These are phyloP conservation scores for Sericinus montela DNA, from an alignment of 2,888 invertebrate species.

Conservation along the genomic window DNA sequence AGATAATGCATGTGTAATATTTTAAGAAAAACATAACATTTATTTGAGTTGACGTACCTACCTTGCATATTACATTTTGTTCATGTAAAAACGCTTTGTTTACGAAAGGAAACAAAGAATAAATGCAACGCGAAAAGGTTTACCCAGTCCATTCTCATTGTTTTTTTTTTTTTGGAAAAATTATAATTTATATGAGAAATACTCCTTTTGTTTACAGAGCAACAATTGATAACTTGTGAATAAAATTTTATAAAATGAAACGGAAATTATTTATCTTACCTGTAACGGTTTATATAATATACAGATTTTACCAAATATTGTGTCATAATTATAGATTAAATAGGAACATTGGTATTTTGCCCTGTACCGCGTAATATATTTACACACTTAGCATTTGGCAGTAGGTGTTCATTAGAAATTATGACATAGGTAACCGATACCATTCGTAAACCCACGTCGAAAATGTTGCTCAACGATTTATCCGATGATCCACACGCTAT, in stretches of 20 bases:
- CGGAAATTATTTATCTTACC: too few relatives aligned
- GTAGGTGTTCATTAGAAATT: conserved; percentile 41
- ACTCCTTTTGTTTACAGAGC: too few relatives aligned
- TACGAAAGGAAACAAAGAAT: too few relatives aligned
- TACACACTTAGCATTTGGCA: conserved; percentile 2
- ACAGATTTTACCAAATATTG: too few relatives aligned
- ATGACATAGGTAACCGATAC: conserved; percentile 25
- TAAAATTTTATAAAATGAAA: too few relatives aligned
- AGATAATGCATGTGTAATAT: conserved; percentile 6
- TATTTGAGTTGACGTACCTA: not conserved
- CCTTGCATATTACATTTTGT: not conserved
- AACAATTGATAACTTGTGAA: too few relatives aligned
- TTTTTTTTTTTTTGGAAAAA: too few relatives aligned
- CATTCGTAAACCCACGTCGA: conserved; percentile 27
- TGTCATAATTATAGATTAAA: too few relatives aligned
- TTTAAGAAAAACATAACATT: not conserved
- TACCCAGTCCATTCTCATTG: not conserved
- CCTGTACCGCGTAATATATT: conserved; percentile 8
- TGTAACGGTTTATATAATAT: too few relatives aligned
- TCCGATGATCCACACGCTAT: conserved; percentile 22
- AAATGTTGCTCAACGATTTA: conserved; percentile 27
- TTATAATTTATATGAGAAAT: too few relatives aligned
- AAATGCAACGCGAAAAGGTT: not conserved
- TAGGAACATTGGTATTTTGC: not conserved
- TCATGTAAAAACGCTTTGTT: not conserved